Conservation (phyloP, 2,113 vertebrate species). For the Empidonax alnorum region DNA sequence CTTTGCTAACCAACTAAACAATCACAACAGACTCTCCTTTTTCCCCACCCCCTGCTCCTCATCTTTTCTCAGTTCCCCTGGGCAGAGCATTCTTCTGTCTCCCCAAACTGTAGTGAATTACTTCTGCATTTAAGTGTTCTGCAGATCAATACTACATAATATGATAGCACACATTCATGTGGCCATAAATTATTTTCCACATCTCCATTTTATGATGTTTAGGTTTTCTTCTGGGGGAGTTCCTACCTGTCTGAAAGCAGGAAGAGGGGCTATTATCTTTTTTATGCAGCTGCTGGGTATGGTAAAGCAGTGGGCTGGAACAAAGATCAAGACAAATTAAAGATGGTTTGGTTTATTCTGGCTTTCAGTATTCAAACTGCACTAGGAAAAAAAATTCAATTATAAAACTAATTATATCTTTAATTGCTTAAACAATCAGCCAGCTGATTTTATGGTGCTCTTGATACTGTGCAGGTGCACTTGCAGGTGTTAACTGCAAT, state of each 20-base stretch:
- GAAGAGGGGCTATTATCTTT: slow-evolving; percentile 29
- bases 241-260: not conserved
- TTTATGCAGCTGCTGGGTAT: slow-evolving; percentile 22
- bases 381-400: slow-evolving; percentile 65
- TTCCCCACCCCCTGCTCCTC: too few relatives aligned
- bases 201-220: not conserved
- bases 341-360: slow-evolving; percentile 56
- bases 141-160: not conserved
- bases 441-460: slow-evolving; percentile 26
- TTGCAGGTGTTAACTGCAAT: slow-evolving; percentile 37
- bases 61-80: not conserved
- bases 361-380: slow-evolving; percentile 39
- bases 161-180: not conserved
- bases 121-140: not conserved
- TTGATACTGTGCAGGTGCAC: slow-evolving; percentile 40
- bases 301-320: slow-evolving; percentile 47
- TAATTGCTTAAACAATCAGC: slow-evolving; percentile 75
- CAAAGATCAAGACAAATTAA: slow-evolving; percentile 49
- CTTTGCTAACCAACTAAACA: not conserved
- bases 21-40: not conserved
- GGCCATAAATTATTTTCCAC: not conserved
- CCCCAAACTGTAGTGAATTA: not conserved
- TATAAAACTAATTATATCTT: slow-evolving; percentile 76
- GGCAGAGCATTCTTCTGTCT: not conserved
- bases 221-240: not conserved